phyloP scores from a whole-genome alignment of 2,797 vertebrate genomes.

The Salmo trutta region DNA sequence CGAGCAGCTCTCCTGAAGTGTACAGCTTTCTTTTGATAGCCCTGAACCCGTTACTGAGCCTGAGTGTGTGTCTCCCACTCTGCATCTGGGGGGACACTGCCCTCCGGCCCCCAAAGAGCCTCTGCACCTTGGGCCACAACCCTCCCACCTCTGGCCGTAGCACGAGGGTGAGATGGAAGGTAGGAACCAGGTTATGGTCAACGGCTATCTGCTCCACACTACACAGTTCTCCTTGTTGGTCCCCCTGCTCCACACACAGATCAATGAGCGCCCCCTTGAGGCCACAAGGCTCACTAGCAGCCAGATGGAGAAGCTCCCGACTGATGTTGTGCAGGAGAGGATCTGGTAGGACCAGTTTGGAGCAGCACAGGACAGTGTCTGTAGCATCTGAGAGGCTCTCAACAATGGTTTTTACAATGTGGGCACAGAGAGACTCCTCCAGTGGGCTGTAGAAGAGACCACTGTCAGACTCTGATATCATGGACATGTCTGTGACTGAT shows the following conservation, averaged over 20 bases:
- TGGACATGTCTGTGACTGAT: slow-evolving; percentile 74
- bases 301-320: slow-evolving; percentile 86
- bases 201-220: slow-evolving; percentile 85
- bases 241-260: slow-evolving; percentile 86
- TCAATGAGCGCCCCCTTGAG: slow-evolving; percentile 90
- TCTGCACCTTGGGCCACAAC: slow-evolving; percentile 91
- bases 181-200: slow-evolving; percentile 85
- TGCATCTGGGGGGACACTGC: slow-evolving; percentile 64
- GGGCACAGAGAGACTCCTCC: slow-evolving; percentile 85
- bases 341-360: slow-evolving; percentile 81
- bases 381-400: slow-evolving; percentile 78
- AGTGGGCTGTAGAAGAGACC: slow-evolving; percentile 82
- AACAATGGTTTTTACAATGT: slow-evolving; percentile 77
- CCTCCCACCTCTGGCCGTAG: slow-evolving; percentile 85
- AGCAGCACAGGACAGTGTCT: slow-evolving; percentile 75
- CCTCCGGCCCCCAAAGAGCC: slow-evolving; percentile 77
- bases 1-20: slow-evolving; percentile 87
- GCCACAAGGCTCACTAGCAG: slow-evolving; percentile 89
- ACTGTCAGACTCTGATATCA: slow-evolving; percentile 78
- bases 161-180: slow-evolving; percentile 91
- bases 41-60: slow-evolving; percentile 84
- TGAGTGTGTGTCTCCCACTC: slow-evolving; percentile 64
- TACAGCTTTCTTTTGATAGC: slow-evolving; percentile 94
- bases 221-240: slow-evolving; percentile 63
- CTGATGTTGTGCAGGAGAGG: slow-evolving; percentile 81